Evolutionary conservation across 2,113 vertebrate genomes (phyloP).

Genomic region (Asarcornis scutulata): DNA sequence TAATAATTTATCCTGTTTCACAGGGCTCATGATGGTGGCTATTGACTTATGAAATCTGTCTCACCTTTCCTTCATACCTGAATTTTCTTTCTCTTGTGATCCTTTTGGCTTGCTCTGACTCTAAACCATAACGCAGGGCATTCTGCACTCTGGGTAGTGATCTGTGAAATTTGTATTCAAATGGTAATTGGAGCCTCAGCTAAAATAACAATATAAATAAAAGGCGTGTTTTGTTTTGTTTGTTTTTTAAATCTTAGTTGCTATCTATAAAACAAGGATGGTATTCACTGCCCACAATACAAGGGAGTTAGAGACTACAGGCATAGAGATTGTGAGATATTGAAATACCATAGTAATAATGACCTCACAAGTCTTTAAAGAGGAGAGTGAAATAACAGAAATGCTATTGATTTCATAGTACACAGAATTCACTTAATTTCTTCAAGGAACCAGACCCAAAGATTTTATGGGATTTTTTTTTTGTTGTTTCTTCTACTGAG

Average conservation of each 20-base stretch:
- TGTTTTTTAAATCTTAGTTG: not conserved
- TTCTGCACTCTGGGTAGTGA: not conserved
- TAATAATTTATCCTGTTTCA: not conserved
- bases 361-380: not conserved
- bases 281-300: not conserved
- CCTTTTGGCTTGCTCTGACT: not conserved
- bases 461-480: not conserved
- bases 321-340: not conserved
- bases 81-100: not conserved
- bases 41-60: not conserved
- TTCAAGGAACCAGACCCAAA: not conserved
- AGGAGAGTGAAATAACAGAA: not conserved
- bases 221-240: too few relatives aligned
- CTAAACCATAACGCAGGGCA: not conserved
- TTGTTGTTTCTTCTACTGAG: not conserved
- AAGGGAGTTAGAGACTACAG: not conserved
- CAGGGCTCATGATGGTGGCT: not conserved
- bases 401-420: not conserved
- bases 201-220: not conserved
- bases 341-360: not conserved
- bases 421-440: not conserved
- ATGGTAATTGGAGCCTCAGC: not conserved
- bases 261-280: not conserved
- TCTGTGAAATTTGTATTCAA: not conserved
- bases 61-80: not conserved